Conservation (phyloP, 2,797 vertebrate genomes). For the Gephyroberyx darwinii region DNA sequence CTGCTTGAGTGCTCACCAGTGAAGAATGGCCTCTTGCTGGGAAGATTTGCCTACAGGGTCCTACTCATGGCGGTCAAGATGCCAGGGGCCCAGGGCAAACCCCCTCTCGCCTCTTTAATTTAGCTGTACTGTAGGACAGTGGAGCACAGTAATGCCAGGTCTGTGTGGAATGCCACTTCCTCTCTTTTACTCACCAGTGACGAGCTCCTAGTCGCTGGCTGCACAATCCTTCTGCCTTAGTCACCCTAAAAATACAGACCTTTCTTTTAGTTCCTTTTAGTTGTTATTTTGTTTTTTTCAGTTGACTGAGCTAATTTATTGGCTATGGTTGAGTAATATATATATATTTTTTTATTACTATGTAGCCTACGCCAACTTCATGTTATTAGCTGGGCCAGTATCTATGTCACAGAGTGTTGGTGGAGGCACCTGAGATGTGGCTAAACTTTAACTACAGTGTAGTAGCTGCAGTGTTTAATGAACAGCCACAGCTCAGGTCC, state of each 20-base stretch:
- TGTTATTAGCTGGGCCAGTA: slow-evolving; percentile 29
- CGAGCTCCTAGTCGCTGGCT: slow-evolving; percentile 28
- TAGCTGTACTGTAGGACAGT: slow-evolving; percentile 31
- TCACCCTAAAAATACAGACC: slow-evolving; percentile 38
- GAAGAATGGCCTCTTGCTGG: slow-evolving; percentile 63
- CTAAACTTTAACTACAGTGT: slow-evolving; percentile 57
- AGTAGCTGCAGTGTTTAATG: slow-evolving; percentile 44
- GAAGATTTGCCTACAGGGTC: slow-evolving; percentile 56
- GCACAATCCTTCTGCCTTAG: slow-evolving; percentile 33
- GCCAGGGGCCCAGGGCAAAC: slow-evolving; percentile 40
- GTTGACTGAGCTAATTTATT: neutral
- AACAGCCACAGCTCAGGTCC: slow-evolving; percentile 46
- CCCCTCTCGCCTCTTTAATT: slow-evolving; percentile 52
- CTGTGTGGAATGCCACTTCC: slow-evolving; percentile 60
- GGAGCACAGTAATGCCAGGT: slow-evolving; percentile 58
- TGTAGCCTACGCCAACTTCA: neutral
- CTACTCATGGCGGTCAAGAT: slow-evolving; percentile 48
- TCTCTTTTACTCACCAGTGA: slow-evolving; percentile 54
- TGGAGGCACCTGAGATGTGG: slow-evolving; percentile 40
- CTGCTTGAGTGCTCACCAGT: slow-evolving; percentile 61
- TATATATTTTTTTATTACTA: slow-evolving; percentile 6
- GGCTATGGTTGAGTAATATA: neutral
- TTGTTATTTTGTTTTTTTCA: neutral
- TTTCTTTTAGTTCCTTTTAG: neutral
- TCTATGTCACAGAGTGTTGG: slow-evolving; percentile 46